Percentiles rank a stretch among this genome's conserved stretches.
Evolutionary conservation across 2,797 vertebrate genomes (phyloP).

Genomic region (Falco rusticolus): DNA sequence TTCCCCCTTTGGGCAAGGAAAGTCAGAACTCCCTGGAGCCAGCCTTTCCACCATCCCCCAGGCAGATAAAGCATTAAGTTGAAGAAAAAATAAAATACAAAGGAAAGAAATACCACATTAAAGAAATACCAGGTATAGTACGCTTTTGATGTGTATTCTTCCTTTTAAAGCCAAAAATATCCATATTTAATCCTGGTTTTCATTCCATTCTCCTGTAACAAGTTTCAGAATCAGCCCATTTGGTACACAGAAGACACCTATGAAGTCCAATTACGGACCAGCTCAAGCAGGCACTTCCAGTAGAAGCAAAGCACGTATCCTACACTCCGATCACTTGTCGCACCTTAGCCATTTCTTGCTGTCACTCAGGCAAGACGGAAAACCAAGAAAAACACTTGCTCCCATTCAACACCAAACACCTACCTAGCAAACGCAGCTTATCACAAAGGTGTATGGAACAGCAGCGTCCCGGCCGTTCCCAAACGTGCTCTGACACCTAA

Average conservation of each 20-base stretch:
- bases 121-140: accelerated
- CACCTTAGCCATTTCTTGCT: background rate
- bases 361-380: background rate
- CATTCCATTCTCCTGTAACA: background rate
- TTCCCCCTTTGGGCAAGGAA: background rate
- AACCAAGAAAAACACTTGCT: background rate
- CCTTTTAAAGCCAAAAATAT: background rate
- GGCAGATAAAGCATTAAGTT: background rate
- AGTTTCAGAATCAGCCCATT: background rate
- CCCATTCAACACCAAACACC: background rate
- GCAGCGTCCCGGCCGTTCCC: accelerated
- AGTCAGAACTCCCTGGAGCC: background rate
- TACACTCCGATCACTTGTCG: accelerated
- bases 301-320: background rate
- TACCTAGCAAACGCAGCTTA: background rate
- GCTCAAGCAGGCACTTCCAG: accelerated
- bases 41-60: background rate
- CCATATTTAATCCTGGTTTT: background rate
- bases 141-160: background rate
- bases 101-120: background rate
- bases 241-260: background rate
- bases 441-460: accelerated
- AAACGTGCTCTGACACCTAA: accelerated
- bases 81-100: background rate
- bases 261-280: background rate